Evolutionary conservation across 2,113 vertebrate species (phyloP).

Genomic region (Symphodus melops): DNA sequence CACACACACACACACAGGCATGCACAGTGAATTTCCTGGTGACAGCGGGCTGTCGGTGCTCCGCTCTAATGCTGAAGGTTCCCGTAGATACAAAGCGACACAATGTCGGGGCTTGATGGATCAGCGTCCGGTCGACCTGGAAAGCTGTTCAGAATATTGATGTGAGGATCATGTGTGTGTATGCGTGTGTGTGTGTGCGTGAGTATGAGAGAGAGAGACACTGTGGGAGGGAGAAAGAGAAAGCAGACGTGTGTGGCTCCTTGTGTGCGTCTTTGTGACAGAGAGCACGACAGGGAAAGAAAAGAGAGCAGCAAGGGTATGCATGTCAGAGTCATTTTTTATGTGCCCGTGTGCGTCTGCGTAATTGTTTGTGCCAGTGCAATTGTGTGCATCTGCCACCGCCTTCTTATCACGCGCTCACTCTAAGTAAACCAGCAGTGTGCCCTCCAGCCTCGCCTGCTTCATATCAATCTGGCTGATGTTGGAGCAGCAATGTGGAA

Average conservation of each 20-base stretch:
- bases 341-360: neutral
- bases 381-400: conserved; percentile 47
- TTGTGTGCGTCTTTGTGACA: conserved; percentile 36
- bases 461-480: conserved; percentile 58
- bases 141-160: conserved; percentile 72
- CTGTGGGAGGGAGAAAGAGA: conserved; percentile 13
- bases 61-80: conserved; percentile 67
- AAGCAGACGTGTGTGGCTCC: conserved; percentile 17
- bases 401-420: conserved; percentile 52
- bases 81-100: conserved; percentile 73
- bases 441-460: conserved; percentile 28
- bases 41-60: conserved; percentile 51
- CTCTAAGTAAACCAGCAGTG: conserved; percentile 41
- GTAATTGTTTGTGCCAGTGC: conserved; percentile 45
- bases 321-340: conserved; percentile 40
- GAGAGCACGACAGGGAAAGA: conserved; percentile 11
- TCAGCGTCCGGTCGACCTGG: conserved; percentile 75
- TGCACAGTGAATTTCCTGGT: conserved; percentile 49
- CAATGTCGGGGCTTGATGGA: conserved; percentile 72
- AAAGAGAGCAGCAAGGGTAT: conserved; percentile 15
- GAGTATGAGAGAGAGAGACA: neutral
- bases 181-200: neutral
- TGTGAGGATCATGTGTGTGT: conserved; percentile 20
- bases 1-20: conserved; percentile 28
- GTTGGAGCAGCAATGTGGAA: conserved; percentile 62